Conservation (phyloP, 2,888 invertebrate species). For the Arrhopalites spinosus region DNA sequence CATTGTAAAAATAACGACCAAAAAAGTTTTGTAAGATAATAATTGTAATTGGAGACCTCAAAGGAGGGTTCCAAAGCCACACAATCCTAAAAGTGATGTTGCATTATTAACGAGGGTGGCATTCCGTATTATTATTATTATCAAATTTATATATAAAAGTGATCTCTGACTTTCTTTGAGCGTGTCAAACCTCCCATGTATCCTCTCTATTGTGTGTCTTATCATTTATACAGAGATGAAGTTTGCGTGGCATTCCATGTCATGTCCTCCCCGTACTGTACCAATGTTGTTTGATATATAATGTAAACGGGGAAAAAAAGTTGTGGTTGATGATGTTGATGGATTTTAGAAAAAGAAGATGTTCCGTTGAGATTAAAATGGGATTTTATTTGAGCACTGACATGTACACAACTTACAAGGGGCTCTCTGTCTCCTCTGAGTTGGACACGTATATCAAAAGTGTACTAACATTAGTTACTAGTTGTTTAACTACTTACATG, state of each 20-base stretch:
- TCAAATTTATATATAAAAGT: too few relatives aligned
- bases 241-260: neutral
- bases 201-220: too few relatives aligned
- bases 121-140: neutral
- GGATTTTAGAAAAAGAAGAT: slow-evolving; percentile 19
- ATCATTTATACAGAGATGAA: too few relatives aligned
- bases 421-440: neutral
- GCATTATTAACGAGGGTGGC: neutral
- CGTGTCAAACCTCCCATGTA: neutral
- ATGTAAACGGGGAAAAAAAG: neutral
- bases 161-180: neutral
- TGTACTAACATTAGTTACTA: too few relatives aligned
- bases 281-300: too few relatives aligned
- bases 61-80: neutral
- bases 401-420: neutral
- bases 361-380: slow-evolving; percentile 17
- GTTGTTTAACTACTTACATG: too few relatives aligned
- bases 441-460: neutral
- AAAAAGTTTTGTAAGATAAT: slow-evolving; percentile 8
- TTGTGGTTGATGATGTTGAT: slow-evolving; percentile 7
- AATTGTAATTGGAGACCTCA: slow-evolving; percentile 17
- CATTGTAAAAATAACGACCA: neutral
- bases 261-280: neutral
- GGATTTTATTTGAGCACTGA: slow-evolving; percentile 3
- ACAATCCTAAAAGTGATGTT: slow-evolving; percentile 3